Evolutionary conservation across 2,113 vertebrate genomes (phyloP).

Genomic region (Neodon shergylaensis): DNA sequence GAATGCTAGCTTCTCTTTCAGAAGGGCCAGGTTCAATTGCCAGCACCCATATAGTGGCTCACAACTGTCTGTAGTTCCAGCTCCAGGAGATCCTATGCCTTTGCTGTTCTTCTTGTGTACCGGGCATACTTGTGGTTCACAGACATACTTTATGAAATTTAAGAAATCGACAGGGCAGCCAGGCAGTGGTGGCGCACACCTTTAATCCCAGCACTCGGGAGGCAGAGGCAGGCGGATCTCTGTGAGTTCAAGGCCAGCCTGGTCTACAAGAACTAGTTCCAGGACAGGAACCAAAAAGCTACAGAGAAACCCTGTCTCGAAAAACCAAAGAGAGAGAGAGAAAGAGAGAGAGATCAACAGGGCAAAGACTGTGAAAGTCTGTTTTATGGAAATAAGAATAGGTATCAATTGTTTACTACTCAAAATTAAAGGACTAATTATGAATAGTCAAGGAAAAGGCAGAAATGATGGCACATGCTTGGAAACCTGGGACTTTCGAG

Average conservation of each 20-base stretch:
- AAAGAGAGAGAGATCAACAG: background rate
- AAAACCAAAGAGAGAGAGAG: no score
- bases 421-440: background rate
- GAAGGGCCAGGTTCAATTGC: background rate
- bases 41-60: background rate
- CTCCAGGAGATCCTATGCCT: background rate
- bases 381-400: background rate
- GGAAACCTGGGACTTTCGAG: background rate
- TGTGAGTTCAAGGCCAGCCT: no score
- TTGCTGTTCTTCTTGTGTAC: background rate
- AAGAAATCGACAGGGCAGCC: background rate
- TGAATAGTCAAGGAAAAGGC: background rate
- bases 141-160: background rate
- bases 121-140: background rate
- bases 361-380: background rate
- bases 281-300: no score
- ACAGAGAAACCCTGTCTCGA: no score
- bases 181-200: no score
- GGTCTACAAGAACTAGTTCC: no score
- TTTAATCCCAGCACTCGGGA: no score
- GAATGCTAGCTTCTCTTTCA: background rate
- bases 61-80: background rate
- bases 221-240: no score
- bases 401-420: background rate
- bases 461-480: background rate